Conservation (phyloP, 2,113 vertebrate genomes). For the Microcebus ravelobensis region DNA sequence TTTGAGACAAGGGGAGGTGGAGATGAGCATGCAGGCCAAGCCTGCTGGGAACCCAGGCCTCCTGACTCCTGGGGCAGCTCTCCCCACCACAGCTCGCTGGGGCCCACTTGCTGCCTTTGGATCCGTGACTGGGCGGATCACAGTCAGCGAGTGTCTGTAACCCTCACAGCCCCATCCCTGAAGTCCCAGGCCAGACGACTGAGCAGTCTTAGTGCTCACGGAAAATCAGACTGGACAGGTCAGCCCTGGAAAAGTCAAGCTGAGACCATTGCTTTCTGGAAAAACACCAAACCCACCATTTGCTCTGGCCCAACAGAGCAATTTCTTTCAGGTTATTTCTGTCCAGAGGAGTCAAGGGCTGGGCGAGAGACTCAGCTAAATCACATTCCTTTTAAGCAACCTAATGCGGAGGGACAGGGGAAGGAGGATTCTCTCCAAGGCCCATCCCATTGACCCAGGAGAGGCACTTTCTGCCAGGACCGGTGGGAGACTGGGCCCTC, state of each 20-base stretch:
- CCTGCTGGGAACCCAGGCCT: background rate
- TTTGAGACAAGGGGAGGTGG: background rate
- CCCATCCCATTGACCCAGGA: conserved; percentile 55
- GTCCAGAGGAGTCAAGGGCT: conserved; percentile 57
- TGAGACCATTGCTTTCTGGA: conserved; percentile 63
- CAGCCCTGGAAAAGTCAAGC: conserved; percentile 48
- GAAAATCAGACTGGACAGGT: conserved; percentile 49
- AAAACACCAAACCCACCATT: conserved; percentile 61
- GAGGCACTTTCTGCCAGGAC: background rate
- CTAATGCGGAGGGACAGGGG: conserved; percentile 45
- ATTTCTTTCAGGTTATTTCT: conserved; percentile 67
- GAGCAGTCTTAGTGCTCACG: background rate
- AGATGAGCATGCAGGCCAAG: background rate
- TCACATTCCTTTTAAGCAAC: conserved; percentile 54
- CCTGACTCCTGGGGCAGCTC: background rate
- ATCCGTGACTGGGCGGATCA: background rate
- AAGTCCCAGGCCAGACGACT: background rate
- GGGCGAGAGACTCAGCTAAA: background rate
- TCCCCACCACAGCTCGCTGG: background rate
- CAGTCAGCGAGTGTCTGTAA: background rate
- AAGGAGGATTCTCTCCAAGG: conserved; percentile 55
- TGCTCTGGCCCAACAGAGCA: conserved; percentile 46
- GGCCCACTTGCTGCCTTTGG: background rate
- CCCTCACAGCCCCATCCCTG: background rate
- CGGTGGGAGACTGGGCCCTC: background rate